Evolutionary conservation across 2,113 vertebrate genomes (phyloP).

Genomic region (Epinephelus fuscoguttatus): DNA sequence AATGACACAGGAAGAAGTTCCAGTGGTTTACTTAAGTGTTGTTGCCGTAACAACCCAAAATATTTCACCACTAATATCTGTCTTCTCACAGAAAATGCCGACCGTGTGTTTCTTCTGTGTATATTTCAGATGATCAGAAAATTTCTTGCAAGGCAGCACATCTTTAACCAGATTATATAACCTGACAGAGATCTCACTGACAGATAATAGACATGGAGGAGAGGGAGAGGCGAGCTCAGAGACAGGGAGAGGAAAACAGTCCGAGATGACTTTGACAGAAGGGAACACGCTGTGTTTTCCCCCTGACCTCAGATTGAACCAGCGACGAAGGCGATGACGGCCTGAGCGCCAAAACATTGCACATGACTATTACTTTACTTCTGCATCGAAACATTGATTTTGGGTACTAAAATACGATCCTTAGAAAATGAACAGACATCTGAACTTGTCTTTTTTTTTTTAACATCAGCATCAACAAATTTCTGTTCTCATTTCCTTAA

Average conservation of each 20-base stretch:
- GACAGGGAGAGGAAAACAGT: conserved; percentile 2
- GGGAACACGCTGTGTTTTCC: conserved; percentile 47
- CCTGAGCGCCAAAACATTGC: conserved; percentile 14
- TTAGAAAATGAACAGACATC: neutral
- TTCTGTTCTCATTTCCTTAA: neutral
- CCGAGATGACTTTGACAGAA: conserved; percentile 51
- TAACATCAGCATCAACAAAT: neutral
- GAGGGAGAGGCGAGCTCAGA: conserved; percentile 22
- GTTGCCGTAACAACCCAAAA: neutral
- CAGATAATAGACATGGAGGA: conserved; percentile 4
- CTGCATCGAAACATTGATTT: conserved; percentile 1
- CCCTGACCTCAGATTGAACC: conserved; percentile 65
- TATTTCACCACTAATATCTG: neutral
- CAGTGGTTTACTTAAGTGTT: too few relatives aligned
- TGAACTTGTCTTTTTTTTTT: neutral
- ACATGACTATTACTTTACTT: conserved; percentile 13
- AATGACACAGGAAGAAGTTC: too few relatives aligned
- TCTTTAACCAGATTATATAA: neutral
- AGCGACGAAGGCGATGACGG: conserved; percentile 39
- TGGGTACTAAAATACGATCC: neutral
- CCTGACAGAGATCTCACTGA: conserved; percentile 1
- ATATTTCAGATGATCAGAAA: neutral
- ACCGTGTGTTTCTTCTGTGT: neutral
- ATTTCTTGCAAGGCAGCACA: neutral
- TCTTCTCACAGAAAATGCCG: neutral